phyloP scores from a whole-genome alignment of 2,113 vertebrate species.

The Petromus typicus region DNA sequence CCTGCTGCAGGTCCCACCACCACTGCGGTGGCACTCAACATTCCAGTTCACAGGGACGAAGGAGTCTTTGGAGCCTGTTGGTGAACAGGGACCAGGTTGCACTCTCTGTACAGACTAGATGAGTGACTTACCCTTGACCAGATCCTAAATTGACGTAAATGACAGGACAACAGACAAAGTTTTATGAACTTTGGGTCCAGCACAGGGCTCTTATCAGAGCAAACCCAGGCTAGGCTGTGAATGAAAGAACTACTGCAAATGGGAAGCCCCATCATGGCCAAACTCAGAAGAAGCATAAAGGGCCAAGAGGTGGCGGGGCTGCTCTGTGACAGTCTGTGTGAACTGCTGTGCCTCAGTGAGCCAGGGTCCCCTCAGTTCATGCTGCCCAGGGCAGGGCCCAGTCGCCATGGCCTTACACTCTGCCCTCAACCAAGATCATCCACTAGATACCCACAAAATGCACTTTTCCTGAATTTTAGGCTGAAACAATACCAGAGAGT shows the following conservation, averaged over 20 bases:
- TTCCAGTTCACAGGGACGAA: not conserved
- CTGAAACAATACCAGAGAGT: not conserved
- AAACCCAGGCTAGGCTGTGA: not conserved
- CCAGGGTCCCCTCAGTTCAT: not conserved
- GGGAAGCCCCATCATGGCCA: not conserved
- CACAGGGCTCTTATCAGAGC: not conserved
- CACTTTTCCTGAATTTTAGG: not conserved
- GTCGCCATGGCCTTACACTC: not conserved
- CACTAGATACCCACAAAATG: not conserved
- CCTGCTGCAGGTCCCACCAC: not conserved
- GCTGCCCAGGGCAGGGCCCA: not conserved
- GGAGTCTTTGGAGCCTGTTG: not conserved
- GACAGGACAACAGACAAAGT: not conserved
- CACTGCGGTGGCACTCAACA: too few relatives aligned
- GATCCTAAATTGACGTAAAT: not conserved
- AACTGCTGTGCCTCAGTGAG: not conserved
- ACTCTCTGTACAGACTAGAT: not conserved
- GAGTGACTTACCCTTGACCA: not conserved
- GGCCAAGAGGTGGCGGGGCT: not conserved
- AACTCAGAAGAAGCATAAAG: not conserved
- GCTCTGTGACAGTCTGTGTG: not conserved
- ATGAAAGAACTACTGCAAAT: not conserved
- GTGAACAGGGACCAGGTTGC: not conserved
- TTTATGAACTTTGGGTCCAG: not conserved
- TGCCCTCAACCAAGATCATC: not conserved